Conservation (phyloP, 2,113 vertebrate genomes). For the Bothrops jararaca region DNA sequence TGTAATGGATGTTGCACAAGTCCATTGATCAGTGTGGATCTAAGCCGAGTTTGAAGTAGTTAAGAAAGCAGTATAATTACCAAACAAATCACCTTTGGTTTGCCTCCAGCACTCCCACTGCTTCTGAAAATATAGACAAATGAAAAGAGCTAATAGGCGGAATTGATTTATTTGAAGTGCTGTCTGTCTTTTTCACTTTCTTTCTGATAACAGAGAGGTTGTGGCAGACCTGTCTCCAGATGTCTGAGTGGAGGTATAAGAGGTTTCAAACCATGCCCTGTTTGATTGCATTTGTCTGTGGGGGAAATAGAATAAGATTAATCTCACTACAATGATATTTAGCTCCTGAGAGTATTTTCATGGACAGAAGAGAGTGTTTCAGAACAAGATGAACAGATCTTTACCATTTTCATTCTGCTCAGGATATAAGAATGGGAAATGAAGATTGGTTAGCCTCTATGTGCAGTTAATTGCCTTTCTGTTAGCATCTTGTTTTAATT, state of each 20-base stretch:
- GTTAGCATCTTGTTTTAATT: background rate
- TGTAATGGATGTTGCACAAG: conserved; percentile 56
- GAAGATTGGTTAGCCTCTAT: conserved; percentile 1
- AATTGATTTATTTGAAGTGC: conserved; percentile 73
- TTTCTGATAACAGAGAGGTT: conserved; percentile 47
- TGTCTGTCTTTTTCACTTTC: conserved; percentile 63
- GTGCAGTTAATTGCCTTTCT: background rate
- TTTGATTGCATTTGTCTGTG: conserved; percentile 67
- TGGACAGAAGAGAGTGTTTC: conserved; percentile 39
- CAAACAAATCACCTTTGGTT: conserved; percentile 56
- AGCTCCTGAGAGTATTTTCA: conserved; percentile 40
- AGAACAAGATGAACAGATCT: conserved; percentile 35
- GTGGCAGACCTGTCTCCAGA: conserved; percentile 68
- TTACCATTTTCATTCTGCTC: conserved; percentile 29
- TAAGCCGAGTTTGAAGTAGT: conserved; percentile 61
- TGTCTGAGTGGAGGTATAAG: conserved; percentile 65
- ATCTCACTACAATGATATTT: conserved; percentile 38
- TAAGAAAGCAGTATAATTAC: conserved; percentile 52
- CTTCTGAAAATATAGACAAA: conserved; percentile 62
- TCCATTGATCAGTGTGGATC: conserved; percentile 68
- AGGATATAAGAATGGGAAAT: background rate
- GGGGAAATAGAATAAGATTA: conserved; percentile 47
- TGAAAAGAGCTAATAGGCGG: conserved; percentile 63
- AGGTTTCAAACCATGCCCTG: conserved; percentile 54
- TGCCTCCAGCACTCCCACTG: conserved; percentile 33